Evolutionary conservation across 1,140 invertebrate species (phyloP).

Genomic region (Pseudomyrmex concolor): DNA sequence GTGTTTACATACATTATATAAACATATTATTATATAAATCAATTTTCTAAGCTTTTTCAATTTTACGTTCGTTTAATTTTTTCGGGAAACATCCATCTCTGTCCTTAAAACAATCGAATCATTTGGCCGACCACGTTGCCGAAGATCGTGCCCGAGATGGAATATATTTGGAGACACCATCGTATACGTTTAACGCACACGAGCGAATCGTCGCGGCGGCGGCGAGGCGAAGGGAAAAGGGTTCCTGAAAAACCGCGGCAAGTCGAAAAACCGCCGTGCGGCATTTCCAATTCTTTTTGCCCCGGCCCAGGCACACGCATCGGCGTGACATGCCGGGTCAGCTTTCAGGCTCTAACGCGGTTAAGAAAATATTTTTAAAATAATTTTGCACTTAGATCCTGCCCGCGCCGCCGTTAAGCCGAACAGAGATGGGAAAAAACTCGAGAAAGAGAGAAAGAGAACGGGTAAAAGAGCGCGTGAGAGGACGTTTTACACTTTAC

Average conservation of each 20-base stretch:
- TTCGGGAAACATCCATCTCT: neutral
- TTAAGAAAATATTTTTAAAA: conserved; percentile 85
- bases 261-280: conserved; percentile 79
- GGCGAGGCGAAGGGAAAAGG: conserved; percentile 28
- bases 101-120: neutral
- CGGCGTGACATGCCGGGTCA: conserved; percentile 74
- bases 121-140: conserved; percentile 4
- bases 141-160: neutral
- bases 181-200: neutral
- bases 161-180: neutral
- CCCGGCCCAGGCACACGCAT: conserved; percentile 64
- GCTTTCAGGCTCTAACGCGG: conserved; percentile 81
- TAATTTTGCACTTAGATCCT: conserved; percentile 82
- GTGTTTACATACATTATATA: neutral
- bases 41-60: neutral
- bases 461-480: conserved; percentile 46
- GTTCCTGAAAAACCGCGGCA: conserved; percentile 69
- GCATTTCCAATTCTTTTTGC: conserved; percentile 81
- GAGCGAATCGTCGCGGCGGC: conserved; percentile 12
- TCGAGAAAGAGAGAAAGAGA: conserved; percentile 41
- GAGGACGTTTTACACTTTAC: conserved; percentile 67
- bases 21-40: no score
- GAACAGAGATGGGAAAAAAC: conserved; percentile 35
- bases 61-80: neutral
- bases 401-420: conserved; percentile 37